phyloP scores from a whole-genome alignment of 1,140 invertebrate genomes.

The Thaumetopoea pityocampa region DNA sequence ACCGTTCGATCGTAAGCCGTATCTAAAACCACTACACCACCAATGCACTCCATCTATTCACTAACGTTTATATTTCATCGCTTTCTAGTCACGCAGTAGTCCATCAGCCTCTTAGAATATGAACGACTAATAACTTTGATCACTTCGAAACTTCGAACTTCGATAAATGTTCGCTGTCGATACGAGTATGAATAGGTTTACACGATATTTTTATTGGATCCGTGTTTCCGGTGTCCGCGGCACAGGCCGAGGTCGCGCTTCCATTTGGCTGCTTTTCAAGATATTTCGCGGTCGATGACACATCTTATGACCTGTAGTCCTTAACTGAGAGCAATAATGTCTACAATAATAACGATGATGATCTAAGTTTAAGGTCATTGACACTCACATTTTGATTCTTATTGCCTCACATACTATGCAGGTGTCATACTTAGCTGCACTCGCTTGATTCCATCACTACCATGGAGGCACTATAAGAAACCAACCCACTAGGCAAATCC shows the following conservation, averaged over 20 bases:
- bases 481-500: too few species aligned
- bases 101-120: too few species aligned
- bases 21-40: too few species aligned
- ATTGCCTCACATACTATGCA: neutral
- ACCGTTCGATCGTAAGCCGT: too few species aligned
- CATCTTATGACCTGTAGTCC: conserved; percentile 7
- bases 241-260: conserved; percentile 15
- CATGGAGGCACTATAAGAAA: neutral
- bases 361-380: conserved; percentile 1
- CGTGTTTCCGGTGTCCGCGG: conserved; percentile 15
- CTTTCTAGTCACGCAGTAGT: too few species aligned
- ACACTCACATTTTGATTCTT: neutral
- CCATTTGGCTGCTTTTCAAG: conserved; percentile 21
- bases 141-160: too few species aligned
- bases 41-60: too few species aligned
- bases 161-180: too few species aligned
- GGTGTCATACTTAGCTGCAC: neutral
- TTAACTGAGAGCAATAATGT: conserved; percentile 7
- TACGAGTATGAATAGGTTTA: too few species aligned
- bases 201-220: conserved; percentile 4
- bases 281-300: conserved; percentile 19
- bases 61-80: too few species aligned
- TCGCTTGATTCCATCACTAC: neutral
- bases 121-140: too few species aligned
- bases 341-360: neutral